phyloP scores from a whole-genome alignment of 1,140 invertebrate species.

The Samia ricini region DNA sequence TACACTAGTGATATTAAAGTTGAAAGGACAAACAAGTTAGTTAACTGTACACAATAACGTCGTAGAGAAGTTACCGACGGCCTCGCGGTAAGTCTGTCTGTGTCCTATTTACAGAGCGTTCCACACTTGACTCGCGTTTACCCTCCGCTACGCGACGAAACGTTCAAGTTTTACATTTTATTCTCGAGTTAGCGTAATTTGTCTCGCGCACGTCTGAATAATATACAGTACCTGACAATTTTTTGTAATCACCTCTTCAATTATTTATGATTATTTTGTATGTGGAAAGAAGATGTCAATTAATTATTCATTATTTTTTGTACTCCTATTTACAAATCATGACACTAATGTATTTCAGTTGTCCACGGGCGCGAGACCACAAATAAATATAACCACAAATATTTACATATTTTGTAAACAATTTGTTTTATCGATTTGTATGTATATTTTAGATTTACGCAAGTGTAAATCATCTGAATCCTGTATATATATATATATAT shows the following conservation, averaged over 20 bases:
- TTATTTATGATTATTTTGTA: background rate
- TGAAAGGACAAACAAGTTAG: conserved; percentile 47
- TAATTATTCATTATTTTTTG: no score
- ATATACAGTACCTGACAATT: conserved; percentile 28
- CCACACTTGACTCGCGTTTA: conserved; percentile 46
- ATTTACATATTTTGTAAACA: no score
- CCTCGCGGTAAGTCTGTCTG: conserved; percentile 29
- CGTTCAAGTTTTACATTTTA: conserved; percentile 47
- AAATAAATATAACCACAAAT: no score
- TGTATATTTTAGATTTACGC: no score
- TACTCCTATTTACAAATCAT: no score
- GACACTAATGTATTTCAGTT: no score
- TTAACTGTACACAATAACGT: conserved; percentile 49
- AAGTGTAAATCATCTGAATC: no score
- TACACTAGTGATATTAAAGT: background rate
- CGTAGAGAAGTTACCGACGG: conserved; percentile 39
- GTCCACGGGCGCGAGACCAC: no score
- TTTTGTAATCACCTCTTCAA: conserved; percentile 19
- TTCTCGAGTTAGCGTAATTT: conserved; percentile 51
- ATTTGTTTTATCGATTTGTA: no score
- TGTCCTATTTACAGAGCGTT: conserved; percentile 41
- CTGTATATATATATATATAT: no score
- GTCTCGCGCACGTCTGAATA: conserved; percentile 42
- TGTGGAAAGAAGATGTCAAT: background rate
- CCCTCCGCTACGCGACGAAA: conserved; percentile 24